These are phyloP conservation scores for Pyrgilauda ruficollis DNA, from an alignment of 2,113 vertebrate genomes.

Conservation along the genomic window DNA sequence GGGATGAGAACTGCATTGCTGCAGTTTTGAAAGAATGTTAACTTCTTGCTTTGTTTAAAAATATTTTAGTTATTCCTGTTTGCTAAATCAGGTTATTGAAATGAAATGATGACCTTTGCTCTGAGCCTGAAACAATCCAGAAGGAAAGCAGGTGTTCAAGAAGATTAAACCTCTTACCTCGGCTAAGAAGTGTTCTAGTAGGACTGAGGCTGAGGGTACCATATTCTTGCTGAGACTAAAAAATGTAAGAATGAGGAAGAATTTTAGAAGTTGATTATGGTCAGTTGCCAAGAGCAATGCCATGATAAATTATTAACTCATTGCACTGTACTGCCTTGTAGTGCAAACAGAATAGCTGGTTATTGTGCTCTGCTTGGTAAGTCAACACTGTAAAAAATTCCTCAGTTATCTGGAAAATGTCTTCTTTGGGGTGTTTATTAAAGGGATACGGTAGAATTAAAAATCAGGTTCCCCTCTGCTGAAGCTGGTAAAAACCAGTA, in stretches of 20 bases:
- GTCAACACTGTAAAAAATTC: slow-evolving; percentile 62
- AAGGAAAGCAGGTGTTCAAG: neutral
- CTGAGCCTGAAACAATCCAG: neutral
- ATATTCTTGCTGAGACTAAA: neutral
- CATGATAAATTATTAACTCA: slow-evolving; percentile 64
- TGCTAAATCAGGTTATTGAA: slow-evolving; percentile 29
- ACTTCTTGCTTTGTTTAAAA: slow-evolving; percentile 22
- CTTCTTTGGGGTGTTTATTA: slow-evolving; percentile 36
- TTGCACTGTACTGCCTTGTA: slow-evolving; percentile 38
- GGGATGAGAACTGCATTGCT: neutral
- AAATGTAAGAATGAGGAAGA: slow-evolving; percentile 37
- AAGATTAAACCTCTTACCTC: neutral
- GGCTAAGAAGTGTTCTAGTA: neutral
- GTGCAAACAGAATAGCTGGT: slow-evolving; percentile 53
- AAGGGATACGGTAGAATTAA: neutral
- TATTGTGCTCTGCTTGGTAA: slow-evolving; percentile 54
- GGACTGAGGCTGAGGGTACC: neutral
- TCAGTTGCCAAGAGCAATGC: slow-evolving; percentile 37
- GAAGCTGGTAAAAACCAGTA: neutral
- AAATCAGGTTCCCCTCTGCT: neutral
- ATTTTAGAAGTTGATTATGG: slow-evolving; percentile 29
- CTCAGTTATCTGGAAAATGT: slow-evolving; percentile 55
- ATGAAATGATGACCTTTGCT: neutral
- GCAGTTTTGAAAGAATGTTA: neutral
- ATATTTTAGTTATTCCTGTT: neutral